These are phyloP conservation scores for Drosophila albomicans DNA, from an alignment of 1,140 invertebrate genomes.

Conservation along the genomic window DNA sequence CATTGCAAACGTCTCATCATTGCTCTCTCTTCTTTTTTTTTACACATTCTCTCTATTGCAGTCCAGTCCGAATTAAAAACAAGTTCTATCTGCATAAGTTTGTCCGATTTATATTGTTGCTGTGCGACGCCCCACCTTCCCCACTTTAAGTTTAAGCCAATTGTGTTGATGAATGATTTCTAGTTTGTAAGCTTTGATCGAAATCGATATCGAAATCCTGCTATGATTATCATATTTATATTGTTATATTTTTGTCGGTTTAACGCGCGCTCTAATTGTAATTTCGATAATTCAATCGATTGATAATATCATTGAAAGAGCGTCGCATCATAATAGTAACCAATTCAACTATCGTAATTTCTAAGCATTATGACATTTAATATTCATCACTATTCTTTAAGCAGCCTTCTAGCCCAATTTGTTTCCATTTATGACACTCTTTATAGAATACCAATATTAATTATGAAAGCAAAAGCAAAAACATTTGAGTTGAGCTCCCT, in stretches of 20 bases:
- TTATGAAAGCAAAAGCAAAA: conserved; percentile 24
- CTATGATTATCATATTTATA: conserved; percentile 53
- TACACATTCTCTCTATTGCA: conserved; percentile 56
- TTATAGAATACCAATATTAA: neutral
- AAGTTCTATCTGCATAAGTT: conserved; percentile 65
- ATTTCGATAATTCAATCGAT: conserved; percentile 24
- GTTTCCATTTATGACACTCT: conserved; percentile 19
- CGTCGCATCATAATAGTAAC: conserved; percentile 7
- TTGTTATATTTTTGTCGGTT: conserved; percentile 42
- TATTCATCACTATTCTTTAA: conserved; percentile 25
- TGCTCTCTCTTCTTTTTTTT: conserved; percentile 16
- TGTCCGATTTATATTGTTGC: conserved; percentile 78
- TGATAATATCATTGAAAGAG: conserved; percentile 8
- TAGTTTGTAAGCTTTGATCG: conserved; percentile 49
- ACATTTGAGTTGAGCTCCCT: conserved; percentile 18
- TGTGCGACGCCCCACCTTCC: conserved; percentile 59
- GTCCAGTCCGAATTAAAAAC: conserved; percentile 72
- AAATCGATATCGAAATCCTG: conserved; percentile 14
- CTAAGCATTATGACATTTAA: conserved; percentile 44
- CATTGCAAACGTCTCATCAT: conserved; percentile 7
- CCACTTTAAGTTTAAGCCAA: conserved; percentile 60
- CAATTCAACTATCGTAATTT: conserved; percentile 6
- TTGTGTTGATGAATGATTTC: conserved; percentile 63
- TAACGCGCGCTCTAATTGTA: conserved; percentile 43
- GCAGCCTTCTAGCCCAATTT: conserved; percentile 32